Conservation (phyloP, 2,888 invertebrate species). For the Monopis laevigella region DNA sequence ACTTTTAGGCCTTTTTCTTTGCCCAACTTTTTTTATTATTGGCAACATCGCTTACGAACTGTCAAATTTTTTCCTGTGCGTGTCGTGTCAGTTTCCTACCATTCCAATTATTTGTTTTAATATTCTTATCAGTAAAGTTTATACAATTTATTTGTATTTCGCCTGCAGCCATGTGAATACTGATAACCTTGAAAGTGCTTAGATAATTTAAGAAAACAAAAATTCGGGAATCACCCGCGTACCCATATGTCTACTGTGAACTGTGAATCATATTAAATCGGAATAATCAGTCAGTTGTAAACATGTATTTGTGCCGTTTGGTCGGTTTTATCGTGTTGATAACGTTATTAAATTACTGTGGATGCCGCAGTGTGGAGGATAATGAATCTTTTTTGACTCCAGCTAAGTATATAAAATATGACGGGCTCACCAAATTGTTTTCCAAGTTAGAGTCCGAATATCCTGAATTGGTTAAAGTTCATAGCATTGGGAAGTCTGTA, state of each 20-base stretch:
- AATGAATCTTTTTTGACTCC: conserved; percentile 65
- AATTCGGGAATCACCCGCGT: neutral
- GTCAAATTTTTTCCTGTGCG: too few species aligned
- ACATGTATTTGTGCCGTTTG: neutral
- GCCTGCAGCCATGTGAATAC: conserved; percentile 7
- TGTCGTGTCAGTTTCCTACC: too few species aligned
- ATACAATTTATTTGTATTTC: too few species aligned
- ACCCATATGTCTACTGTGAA: too few species aligned
- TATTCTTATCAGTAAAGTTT: too few species aligned
- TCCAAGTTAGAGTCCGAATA: conserved; percentile 69
- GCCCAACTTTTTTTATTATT: too few species aligned
- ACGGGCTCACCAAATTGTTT: conserved; percentile 73
- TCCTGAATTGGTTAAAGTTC: conserved; percentile 75
- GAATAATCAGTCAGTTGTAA: conserved; percentile 1
- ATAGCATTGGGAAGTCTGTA: conserved; percentile 85
- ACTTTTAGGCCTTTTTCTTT: too few species aligned
- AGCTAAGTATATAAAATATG: conserved; percentile 75
- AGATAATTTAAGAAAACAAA: neutral
- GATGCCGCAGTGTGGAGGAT: conserved; percentile 38
- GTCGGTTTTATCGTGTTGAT: neutral
- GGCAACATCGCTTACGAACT: too few species aligned
- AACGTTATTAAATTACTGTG: conserved; percentile 23
- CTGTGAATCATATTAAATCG: neutral
- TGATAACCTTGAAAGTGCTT: conserved; percentile 6
- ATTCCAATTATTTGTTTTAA: too few species aligned